Percentiles rank a stretch among this genome's conserved stretches.
Conservation (phyloP, 2,797 vertebrate genomes). For the Gallinago nigripennis region DNA sequence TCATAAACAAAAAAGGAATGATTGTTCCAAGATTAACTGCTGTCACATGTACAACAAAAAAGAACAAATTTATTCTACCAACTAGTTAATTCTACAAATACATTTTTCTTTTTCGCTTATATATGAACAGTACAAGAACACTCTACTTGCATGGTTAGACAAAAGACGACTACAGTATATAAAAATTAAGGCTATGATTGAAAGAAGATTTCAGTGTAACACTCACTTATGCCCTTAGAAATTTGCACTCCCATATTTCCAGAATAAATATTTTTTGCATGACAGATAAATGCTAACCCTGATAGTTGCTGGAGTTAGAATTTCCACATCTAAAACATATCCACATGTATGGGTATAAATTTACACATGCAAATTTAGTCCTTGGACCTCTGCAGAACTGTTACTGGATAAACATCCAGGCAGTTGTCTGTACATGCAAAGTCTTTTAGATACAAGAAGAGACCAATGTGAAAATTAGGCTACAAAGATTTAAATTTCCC, state of each 20-base stretch:
- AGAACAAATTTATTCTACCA: constrained; percentile 16
- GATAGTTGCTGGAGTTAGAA: not conserved
- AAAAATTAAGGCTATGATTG: not conserved
- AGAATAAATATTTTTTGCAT: not conserved
- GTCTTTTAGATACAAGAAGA: not conserved
- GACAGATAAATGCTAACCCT: not conserved
- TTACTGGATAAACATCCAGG: not conserved
- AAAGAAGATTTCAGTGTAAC: not conserved
- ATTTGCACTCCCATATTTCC: not conserved
- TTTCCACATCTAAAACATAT: not conserved
- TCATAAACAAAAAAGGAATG: constrained; percentile 16
- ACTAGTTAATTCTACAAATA: not conserved
- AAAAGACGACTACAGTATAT: not conserved
- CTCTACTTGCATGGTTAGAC: not conserved
- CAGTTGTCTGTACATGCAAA: not conserved
- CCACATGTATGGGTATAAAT: not conserved
- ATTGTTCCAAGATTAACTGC: constrained; percentile 30
- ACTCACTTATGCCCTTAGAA: not conserved
- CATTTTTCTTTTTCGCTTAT: not conserved
- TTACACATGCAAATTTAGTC: not conserved
- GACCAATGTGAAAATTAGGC: not conserved
- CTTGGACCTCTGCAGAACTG: not conserved
- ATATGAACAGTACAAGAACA: constrained; percentile 24
- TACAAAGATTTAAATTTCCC: not conserved
- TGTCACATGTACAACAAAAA: constrained; percentile 11